Evolutionary conservation across 2,888 invertebrate species (phyloP), one percentile per base, ranked within the genome.

Genomic region (Emesis furor): DNA sequence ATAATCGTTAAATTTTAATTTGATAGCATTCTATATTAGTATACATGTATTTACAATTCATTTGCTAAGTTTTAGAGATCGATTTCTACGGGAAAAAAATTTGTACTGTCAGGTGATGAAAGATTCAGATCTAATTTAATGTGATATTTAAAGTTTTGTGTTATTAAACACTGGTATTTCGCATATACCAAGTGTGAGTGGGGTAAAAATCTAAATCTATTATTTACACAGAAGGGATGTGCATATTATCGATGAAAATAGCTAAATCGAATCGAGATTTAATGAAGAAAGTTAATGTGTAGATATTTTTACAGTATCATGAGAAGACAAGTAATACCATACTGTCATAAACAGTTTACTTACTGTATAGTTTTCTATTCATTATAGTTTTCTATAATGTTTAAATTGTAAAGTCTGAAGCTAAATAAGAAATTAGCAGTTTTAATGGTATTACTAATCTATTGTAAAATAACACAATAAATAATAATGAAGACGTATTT

Each of bases 361-460:
- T 24, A 24, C 24, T 46, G 2, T 35, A 1, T 35, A 35, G 35
- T n/a, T n/a, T n/a, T n/a, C n/a, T n/a, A n/a, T n/a, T n/a, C n/a
- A n/a, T n/a, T n/a, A n/a, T 5, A 35, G 1, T 35, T 35, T 35
- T 24, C 24, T 24, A 24, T 35, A 35, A 5, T 35, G 6, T 46
- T 14, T 46, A 14, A 46, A 3, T 3, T 46, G 14, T 3, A 4
- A 14, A 4, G 12, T 2, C 14, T 46, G 3, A 3, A 46, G 46
- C 14, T 46, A 14, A 46, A 14, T n/a, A n/a, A n/a, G n/a, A 46
- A 46, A 14, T 1, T 46, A n/a, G 14, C 14, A 14, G n/a, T 46
- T 46, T 46, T 0, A 12, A 65, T 65, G 65, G 65, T 65, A 65
- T 65, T 65, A 65, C 65, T 65, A 32, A 65, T 65, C 65, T 65